Base-by-base conservation (phyloP, 2,797 vertebrate genomes). In the Philypnodon macrostomus region DNA sequence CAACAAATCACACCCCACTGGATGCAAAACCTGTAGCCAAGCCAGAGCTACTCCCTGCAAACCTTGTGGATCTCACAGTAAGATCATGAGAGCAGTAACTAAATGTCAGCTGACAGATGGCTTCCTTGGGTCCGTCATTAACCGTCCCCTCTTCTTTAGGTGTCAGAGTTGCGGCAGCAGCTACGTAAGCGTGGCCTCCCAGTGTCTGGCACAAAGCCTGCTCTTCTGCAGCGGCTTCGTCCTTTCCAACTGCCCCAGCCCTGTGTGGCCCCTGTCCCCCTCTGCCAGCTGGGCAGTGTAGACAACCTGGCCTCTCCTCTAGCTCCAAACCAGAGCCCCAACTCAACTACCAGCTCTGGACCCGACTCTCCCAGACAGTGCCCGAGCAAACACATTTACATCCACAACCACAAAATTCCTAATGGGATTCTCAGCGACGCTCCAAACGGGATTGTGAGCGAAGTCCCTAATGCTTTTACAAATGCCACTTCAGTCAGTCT, bases 121-220 rank as follows among this genome's bases (percentile, higher is more conserved):
- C 11, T 33, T 18, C 8, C 18, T 19, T 47, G 29, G 33, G 14
- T 17, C 12, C 11, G 27, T 21, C 4, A 27, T 19, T 42, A 3
- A 19, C 5, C 14, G 26, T 30, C 13, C 4, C 18, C 37, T 40
- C 31, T 38, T 32, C 57, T 40, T 44, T 73, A 96, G 94, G 94
- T 96, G 66, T 93, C 94, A 0, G 94, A 95, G 79, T 89, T 95
- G 37, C 87, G 93, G 5, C 94, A 95, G 68, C 93, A 95, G 80
- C 87, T 95, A 53, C 91, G 93, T 14, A 91, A 93, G 70, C 86
- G 92, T 1, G 93, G 94, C 57, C 93, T 95, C 36, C 93, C 92
- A 0, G 94, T 96, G 45, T 95, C 94, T 0, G 94, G 94, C 53
- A 95, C 94, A 30, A 96, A 96, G 70, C 88, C 94, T 1, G 86